Evolutionary conservation across 2,113 vertebrate species (phyloP), one percentile per base, ranked within the genome.

Genomic region (Arizona elegans): DNA sequence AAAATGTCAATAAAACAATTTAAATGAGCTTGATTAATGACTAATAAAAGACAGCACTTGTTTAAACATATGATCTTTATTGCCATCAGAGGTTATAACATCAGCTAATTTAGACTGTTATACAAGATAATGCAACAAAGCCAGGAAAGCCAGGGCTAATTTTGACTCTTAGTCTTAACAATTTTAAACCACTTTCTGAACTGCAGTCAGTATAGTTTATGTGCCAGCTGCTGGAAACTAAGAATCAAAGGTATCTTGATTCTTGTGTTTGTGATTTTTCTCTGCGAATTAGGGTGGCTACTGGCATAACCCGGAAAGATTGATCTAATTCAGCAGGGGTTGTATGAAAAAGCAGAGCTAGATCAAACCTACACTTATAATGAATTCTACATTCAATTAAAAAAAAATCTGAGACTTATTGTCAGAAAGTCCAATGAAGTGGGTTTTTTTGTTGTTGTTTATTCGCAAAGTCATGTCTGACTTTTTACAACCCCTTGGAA

Each of bases 371-470:
- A 17, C 17, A 75, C 13, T 24, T 24, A 91, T 23, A 53, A n/a
- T 91, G n/a, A 50, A 8, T 33, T 91, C 17, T 70, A 1, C 62
- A 70, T n/a, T 53, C 7, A 52, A 59, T 59, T 59, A 23, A 59
- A 59, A 75, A 15, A n/a, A 75, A 24, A 54, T 26, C 21, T 55
- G 65, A 38, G 13, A 23, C 12, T 47, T 47, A 26, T 29, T 86
- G 24, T 26, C 26, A 86, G 15, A 26, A 26, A 91, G 4, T 33
- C 53, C 91, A 87, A 3, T 12, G 5, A 65, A 62, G 3, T 5
- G 15, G 15, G 1, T 0, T n/a, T 13, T 62, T 59, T n/a, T 13
- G 17, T 56, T 56, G 5, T 70, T 70, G 12, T n/a, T 70, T 6
- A n/a, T n/a, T 70, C 1, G 0, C 5, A 1, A 70, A 70, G 11